Conservation (phyloP, 2,797 vertebrate species). For the Otolemur crassicaudatus region DNA sequence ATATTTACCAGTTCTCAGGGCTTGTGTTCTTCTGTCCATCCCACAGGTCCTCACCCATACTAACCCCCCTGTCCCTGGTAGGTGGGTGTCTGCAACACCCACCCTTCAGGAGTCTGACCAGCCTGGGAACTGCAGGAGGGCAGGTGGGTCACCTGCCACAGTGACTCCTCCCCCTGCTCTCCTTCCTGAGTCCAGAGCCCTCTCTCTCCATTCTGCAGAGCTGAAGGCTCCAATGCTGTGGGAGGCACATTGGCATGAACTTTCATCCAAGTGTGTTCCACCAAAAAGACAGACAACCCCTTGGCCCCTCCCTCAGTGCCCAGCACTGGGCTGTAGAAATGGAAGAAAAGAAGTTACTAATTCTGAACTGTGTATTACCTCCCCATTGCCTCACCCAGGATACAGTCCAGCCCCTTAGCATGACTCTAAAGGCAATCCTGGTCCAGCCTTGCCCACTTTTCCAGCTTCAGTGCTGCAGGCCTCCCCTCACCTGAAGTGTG, state of each 20-base stretch:
- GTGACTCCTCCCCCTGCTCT: neutral
- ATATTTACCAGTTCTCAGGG: neutral
- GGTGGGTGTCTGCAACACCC: neutral
- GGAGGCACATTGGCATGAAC: neutral
- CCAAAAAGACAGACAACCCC: neutral
- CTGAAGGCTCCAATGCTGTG: neutral
- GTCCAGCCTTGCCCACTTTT: neutral
- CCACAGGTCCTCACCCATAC: neutral
- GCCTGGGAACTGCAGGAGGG: neutral
- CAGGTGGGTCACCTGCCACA: neutral
- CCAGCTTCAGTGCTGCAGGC: neutral
- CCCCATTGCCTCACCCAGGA: neutral
- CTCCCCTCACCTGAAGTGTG: neutral
- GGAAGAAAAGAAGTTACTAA: neutral
- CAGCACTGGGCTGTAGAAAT: neutral
- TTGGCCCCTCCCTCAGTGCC: rapidly evolving
- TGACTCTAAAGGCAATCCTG: too few species aligned
- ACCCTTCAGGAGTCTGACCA: too few species aligned
- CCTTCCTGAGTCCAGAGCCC: neutral
- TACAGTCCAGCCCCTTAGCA: too few species aligned
- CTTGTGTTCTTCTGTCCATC: neutral
- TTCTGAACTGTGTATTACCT: neutral
- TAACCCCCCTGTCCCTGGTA: rapidly evolving
- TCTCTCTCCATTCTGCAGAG: too few species aligned
- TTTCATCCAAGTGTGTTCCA: neutral